Evolutionary conservation across 2,113 vertebrate genomes (phyloP).

Genomic region (Leptocoma aspasia): DNA sequence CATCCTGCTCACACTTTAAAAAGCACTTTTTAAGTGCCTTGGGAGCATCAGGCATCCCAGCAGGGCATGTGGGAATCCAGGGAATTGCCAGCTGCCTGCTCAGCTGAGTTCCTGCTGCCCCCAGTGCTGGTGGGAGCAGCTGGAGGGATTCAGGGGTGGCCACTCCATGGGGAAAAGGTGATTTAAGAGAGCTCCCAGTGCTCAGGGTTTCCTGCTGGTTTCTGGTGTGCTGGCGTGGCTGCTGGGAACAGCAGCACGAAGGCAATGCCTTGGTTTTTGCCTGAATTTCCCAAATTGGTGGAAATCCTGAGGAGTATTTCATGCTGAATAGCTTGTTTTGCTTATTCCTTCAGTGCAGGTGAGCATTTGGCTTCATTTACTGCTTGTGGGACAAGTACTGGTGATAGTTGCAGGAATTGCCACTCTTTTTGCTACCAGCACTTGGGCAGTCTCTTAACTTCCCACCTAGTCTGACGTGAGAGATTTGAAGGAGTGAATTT

Average conservation of each 20-base stretch:
- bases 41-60: not conserved
- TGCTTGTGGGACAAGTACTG: not conserved
- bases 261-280: not conserved
- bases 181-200: not conserved
- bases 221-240: fast-evolving
- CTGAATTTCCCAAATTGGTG: not conserved
- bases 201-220: not conserved
- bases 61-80: not conserved
- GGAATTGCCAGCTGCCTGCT: not conserved
- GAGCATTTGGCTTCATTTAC: not conserved
- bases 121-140: not conserved
- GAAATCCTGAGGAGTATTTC: not conserved
- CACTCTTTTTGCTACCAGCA: not conserved
- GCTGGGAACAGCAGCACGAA: not conserved
- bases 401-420: not conserved
- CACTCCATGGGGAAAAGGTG: not conserved
- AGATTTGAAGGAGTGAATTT: not conserved
- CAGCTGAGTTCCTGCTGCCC: not conserved
- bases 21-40: not conserved
- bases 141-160: not conserved
- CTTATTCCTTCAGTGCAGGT: not conserved
- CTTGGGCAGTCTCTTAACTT: not conserved
- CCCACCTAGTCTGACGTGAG: not conserved
- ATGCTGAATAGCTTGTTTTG: not conserved
- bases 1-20: not conserved